Base-by-base conservation (phyloP, 2,888 invertebrate species). In the Lomographa bimaculata region DNA sequence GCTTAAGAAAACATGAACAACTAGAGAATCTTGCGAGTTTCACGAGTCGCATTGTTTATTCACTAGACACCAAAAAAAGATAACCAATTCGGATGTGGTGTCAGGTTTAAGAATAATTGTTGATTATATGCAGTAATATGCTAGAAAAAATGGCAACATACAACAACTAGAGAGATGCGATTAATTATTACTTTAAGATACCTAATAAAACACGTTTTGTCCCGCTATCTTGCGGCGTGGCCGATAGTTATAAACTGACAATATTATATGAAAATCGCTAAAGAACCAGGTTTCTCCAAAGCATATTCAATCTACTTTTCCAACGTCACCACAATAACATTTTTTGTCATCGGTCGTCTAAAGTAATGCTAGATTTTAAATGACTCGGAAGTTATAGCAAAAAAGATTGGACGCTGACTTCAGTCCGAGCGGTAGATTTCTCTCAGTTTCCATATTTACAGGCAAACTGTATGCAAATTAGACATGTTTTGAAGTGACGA, bases 281-380 rank as follows among this genome's bases (percentile, higher is more conserved):
- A 39, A 55, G 40, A 51, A 56, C 61, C 62, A 65, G 59, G 65
- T 71, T 72, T 68, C 65, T 58, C 64, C 52, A 57, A 45, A n/a
- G n/a, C 59, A 42, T 48, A 64, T 64, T 63, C 60, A 61, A 58
- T 63, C 64, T 53, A 73, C 67, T 70, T 76, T 73, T 74, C 56
- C 63, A 51, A 50, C 45, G 43, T 50, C 45, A 57, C 57, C 45
- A 57, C 57, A 62, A 63, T 57, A 58, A 55, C 26, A 52, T 48
- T 71, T 66, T 70, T 67, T 62, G 60, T 57, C 37, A 29, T 28
- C 51, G 50, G 47, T 26, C 33, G 37, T 21, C 53, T 52, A 52
- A 48, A 47, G 56, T 51, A 55, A 58, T 45, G 50, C 55, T 57
- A 60, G 57, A 60, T 48, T 47, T 42, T 47, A 46, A 57, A 59